These are phyloP conservation scores for Gonocerus acuteangulatus DNA, from an alignment of 2,888 invertebrate species.

Conservation along the genomic window DNA sequence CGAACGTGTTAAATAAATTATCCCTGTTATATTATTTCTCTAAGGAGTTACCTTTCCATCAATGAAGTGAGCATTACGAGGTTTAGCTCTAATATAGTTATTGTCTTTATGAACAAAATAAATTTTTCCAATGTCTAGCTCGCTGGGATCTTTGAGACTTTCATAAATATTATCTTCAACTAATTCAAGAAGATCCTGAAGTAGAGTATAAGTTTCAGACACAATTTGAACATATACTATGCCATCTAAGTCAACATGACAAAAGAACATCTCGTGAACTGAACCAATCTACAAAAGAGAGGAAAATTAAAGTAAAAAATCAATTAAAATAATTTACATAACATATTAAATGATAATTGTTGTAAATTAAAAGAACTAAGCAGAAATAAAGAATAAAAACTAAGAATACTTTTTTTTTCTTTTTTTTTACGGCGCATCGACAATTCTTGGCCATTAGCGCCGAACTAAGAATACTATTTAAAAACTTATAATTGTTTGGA, in stretches of 20 bases:
- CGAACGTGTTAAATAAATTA: no score
- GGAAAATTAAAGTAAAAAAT: conserved; percentile 6
- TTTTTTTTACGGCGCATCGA: no score
- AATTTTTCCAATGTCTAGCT: background rate
- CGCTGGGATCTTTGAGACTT: background rate
- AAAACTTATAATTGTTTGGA: no score
- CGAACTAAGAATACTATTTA: no score
- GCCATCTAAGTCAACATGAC: background rate
- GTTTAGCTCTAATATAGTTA: background rate
- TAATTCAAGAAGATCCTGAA: conserved; percentile 1
- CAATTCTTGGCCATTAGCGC: no score
- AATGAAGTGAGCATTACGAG: background rate
- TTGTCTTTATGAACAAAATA: background rate
- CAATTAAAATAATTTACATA: background rate
- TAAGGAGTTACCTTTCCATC: background rate
- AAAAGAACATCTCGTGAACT: background rate
- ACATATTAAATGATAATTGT: background rate
- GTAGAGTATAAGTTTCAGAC: background rate
- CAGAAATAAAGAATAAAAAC: no score
- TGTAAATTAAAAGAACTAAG: no score
- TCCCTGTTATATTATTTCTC: no score
- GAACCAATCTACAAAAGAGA: conserved; percentile 2
- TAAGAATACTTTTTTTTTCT: no score
- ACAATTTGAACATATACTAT: conserved; percentile 1
- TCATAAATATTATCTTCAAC: conserved; percentile 11